Evolutionary conservation across 2,888 invertebrate genomes (phyloP).

Genomic region (Agrochola macilenta): DNA sequence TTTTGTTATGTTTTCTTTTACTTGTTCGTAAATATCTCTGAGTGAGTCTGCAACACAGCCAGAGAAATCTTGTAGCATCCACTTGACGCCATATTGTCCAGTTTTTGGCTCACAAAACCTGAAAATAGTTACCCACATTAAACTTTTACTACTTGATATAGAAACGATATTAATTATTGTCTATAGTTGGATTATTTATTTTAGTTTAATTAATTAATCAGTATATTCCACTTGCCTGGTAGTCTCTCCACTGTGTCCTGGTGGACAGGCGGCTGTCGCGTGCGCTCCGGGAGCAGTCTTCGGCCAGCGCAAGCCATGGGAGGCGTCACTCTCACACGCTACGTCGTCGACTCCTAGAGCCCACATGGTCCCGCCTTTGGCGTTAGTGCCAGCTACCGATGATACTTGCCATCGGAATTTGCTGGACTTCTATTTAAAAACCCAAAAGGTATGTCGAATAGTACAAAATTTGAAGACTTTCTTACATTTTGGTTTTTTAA

Average conservation of each 20-base stretch:
- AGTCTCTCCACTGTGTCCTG: too few species aligned
- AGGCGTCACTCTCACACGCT: too few species aligned
- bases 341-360: too few species aligned
- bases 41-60: conserved; percentile 93
- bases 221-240: too few species aligned
- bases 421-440: conserved; percentile 92
- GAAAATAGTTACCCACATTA: conserved; percentile 47
- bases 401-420: conserved; percentile 94
- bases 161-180: too few species aligned
- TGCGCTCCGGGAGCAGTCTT: too few species aligned
- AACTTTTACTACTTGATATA: not conserved
- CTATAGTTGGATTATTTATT: too few species aligned
- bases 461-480: not conserved
- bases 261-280: too few species aligned
- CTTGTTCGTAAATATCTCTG: conserved; percentile 91
- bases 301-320: too few species aligned
- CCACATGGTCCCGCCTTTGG: conserved; percentile 86
- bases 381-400: conserved; percentile 86
- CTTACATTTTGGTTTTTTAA: not conserved
- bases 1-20: conserved; percentile 68
- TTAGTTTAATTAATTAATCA: too few species aligned
- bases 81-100: conserved; percentile 91
- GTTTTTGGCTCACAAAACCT: conserved; percentile 88
- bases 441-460: not conserved
- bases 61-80: conserved; percentile 95